Evolutionary conservation across 2,888 invertebrate genomes (phyloP).

Genomic region (Leptothorax acervorum): DNA sequence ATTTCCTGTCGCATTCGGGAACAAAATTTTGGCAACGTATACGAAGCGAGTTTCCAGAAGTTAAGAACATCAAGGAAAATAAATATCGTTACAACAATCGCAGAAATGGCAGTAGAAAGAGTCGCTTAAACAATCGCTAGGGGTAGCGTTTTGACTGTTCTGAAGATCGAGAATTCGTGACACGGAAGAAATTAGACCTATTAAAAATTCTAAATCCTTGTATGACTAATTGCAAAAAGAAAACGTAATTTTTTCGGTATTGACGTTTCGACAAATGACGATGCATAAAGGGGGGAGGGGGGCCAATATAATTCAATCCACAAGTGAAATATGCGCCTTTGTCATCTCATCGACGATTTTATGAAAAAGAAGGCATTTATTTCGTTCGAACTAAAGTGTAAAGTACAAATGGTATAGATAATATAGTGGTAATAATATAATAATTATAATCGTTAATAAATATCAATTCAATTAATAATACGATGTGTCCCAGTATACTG

Average conservation of each 20-base stretch:
- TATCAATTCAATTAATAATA: slow-evolving; percentile 83
- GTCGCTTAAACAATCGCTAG: slow-evolving; percentile 16
- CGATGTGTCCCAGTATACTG: slow-evolving; percentile 73
- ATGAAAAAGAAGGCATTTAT: slow-evolving; percentile 86
- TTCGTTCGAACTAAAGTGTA: slow-evolving; percentile 84
- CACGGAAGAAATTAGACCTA: background rate
- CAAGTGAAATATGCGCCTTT: slow-evolving; percentile 2
- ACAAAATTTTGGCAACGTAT: slow-evolving; percentile 68
- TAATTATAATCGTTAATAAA: slow-evolving; percentile 84
- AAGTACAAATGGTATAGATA: slow-evolving; percentile 85
- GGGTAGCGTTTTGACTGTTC: background rate
- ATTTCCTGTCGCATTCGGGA: slow-evolving; percentile 37
- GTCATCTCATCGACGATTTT: slow-evolving; percentile 68
- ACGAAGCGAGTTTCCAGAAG: slow-evolving; percentile 68
- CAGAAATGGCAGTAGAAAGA: slow-evolving; percentile 55
- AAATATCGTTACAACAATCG: slow-evolving; percentile 55
- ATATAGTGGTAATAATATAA: slow-evolving; percentile 84
- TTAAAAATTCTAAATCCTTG: background rate
- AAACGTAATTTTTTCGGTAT: background rate
- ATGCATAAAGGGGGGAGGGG: no score
- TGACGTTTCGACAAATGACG: background rate
- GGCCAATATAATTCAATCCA: background rate
- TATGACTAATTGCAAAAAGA: background rate
- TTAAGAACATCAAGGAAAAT: slow-evolving; percentile 6
- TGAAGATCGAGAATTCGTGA: background rate